These are phyloP conservation scores for Sylvicola cinctus DNA, from an alignment of 2,888 invertebrate species.

Conservation along the genomic window DNA sequence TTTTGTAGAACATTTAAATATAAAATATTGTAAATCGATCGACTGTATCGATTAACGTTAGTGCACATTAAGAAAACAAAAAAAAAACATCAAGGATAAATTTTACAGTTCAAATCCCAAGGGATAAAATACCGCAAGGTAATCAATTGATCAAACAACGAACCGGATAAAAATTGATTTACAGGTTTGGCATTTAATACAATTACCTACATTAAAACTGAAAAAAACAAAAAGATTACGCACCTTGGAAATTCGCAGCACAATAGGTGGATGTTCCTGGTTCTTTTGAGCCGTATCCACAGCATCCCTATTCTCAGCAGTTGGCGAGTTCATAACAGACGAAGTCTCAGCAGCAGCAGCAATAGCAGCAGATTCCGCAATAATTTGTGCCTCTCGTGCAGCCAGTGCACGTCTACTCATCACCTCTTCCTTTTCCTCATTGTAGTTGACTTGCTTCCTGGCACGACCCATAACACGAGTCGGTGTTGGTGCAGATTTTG, in stretches of 20 bases:
- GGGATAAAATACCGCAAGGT: too few relatives aligned
- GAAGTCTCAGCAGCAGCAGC: neutral
- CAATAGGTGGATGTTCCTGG: constrained; percentile 54
- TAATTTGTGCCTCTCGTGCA: neutral
- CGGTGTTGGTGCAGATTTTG: neutral
- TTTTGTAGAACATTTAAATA: too few relatives aligned
- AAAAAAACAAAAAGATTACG: constrained; percentile 5
- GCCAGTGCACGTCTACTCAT: too few relatives aligned
- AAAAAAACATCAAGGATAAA: too few relatives aligned
- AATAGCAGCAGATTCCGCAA: neutral
- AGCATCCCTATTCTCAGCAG: too few relatives aligned
- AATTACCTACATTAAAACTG: neutral
- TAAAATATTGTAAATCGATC: too few relatives aligned
- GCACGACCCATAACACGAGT: neutral
- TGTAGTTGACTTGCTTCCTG: neutral
- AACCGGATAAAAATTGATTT: neutral
- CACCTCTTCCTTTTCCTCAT: neutral
- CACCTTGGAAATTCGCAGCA: constrained; percentile 66
- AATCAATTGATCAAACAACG: neutral
- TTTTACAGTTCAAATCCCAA: too few relatives aligned
- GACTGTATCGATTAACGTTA: too few relatives aligned
- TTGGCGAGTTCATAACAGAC: too few relatives aligned
- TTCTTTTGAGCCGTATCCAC: constrained; percentile 5
- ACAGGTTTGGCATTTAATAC: too few relatives aligned
- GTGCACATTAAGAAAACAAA: too few relatives aligned